Evolutionary conservation across 2,888 invertebrate genomes (phyloP), one percentile per base, ranked within the genome.

Genomic region (Campaea margaritaria): DNA sequence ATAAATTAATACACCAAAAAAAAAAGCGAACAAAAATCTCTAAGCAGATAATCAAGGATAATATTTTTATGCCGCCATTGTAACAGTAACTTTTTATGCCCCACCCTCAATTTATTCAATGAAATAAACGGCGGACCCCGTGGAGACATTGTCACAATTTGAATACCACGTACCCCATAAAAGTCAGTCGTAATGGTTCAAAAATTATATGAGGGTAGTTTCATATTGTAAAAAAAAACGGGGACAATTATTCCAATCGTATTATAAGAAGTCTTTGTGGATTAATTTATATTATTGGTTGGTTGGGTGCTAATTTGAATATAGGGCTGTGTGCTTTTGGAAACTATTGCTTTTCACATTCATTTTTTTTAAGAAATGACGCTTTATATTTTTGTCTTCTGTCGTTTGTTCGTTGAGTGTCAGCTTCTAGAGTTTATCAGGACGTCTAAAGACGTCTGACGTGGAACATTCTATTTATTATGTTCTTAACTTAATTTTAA

Each of bases 151-250:
- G 70, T 72, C 41, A 58, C 56, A 47, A 63, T 68, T 68, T 69
- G 61, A 69, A 69, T 68, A 66, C 58, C 46, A 42, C 36, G 15
- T 50, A 14, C 55, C 64, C 54, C 62, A 73, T 74, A 71, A 72
- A 73, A 67, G 70, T 73, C 74, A 67, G 50, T 61, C 61, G 62
- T 67, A 72, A 74, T 70, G 62, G 66, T 60, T 63, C 50, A 50
- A 50, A 68, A 66, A 68, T 67, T 71, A 70, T 70, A 67, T 65
- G 71, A 66, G 70, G 70, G 68, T 62, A 70, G 69, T 69, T 68
- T 56, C 39, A 12, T 50, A 58, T 60, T 60, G 58, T 31, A 46
- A 55, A 51, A 62, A 60, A 57, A 61, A 50, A 46, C 44, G 56
- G 67, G 61, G 46, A 56, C 62, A 42, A 65, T 70, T 67, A 67